phyloP scores from a whole-genome alignment of 2,113 vertebrate genomes.

The Pithys albifrons region DNA sequence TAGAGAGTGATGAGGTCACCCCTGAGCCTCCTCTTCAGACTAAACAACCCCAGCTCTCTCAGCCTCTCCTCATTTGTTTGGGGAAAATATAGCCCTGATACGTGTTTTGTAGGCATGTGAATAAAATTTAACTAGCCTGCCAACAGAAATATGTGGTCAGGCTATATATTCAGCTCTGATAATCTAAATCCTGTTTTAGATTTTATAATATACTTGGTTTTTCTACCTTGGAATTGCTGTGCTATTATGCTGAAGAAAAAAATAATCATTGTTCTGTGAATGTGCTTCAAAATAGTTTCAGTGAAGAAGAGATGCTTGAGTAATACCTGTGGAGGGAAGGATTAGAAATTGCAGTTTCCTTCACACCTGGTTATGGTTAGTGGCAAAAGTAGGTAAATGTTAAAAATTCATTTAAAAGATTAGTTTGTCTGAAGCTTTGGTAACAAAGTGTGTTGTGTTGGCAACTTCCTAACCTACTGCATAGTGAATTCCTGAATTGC shows the following conservation, averaged over 20 bases:
- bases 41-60: too few species aligned
- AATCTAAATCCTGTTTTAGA: background rate
- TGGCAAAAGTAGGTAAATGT: background rate
- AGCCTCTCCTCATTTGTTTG: background rate
- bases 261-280: background rate
- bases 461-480: background rate
- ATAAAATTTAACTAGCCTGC: background rate
- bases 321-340: background rate
- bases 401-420: background rate
- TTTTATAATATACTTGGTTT: background rate
- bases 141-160: background rate
- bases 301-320: background rate
- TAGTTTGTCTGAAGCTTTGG: background rate
- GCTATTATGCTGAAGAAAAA: background rate
- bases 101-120: background rate
- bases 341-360: background rate
- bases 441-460: background rate
- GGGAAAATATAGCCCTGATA: background rate
- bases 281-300: background rate
- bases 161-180: background rate
- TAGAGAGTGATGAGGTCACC: too few species aligned
- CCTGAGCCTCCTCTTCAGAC: too few species aligned
- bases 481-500: background rate
- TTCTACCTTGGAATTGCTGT: background rate
- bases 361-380: background rate